These are phyloP conservation scores for Morpho achilles DNA, from an alignment of 2,888 invertebrate species.

Conservation along the genomic window DNA sequence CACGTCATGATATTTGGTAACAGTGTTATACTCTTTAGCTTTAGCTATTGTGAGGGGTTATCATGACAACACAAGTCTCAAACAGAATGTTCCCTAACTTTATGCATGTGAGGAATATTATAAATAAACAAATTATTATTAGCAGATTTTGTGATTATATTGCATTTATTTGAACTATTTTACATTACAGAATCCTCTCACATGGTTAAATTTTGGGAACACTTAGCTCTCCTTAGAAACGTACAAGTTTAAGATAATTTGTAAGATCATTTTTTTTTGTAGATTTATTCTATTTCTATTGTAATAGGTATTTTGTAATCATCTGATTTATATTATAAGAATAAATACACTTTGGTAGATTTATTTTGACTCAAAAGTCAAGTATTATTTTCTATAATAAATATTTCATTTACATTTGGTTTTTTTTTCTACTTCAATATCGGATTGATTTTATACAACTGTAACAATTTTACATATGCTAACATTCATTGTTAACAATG, in stretches of 20 bases:
- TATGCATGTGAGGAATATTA: constrained; percentile 55
- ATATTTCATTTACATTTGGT: constrained; percentile 57
- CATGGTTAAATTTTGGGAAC: constrained; percentile 64
- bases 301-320: constrained; percentile 72
- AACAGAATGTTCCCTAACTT: constrained; percentile 59
- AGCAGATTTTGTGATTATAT: constrained; percentile 44
- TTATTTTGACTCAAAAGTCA: constrained; percentile 59
- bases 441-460: not conserved
- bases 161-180: constrained; percentile 57
- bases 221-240: constrained; percentile 70
- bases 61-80: constrained; percentile 66
- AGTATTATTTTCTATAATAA: constrained; percentile 76
- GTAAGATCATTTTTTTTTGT: constrained; percentile 69
- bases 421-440: constrained; percentile 39
- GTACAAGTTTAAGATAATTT: constrained; percentile 75
- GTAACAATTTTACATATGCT: not conserved
- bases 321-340: constrained; percentile 64
- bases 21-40: constrained; percentile 28
- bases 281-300: constrained; percentile 60
- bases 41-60: constrained; percentile 49
- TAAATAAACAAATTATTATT: constrained; percentile 37
- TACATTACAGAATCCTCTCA: constrained; percentile 39
- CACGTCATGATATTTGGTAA: constrained; percentile 29
- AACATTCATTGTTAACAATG: not conserved
- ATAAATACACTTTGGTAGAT: constrained; percentile 61